Percentiles rank a stretch among this genome's conserved stretches.
These are phyloP conservation scores for Nicator chloris DNA, from an alignment of 2,113 vertebrate species.

Conservation along the genomic window DNA sequence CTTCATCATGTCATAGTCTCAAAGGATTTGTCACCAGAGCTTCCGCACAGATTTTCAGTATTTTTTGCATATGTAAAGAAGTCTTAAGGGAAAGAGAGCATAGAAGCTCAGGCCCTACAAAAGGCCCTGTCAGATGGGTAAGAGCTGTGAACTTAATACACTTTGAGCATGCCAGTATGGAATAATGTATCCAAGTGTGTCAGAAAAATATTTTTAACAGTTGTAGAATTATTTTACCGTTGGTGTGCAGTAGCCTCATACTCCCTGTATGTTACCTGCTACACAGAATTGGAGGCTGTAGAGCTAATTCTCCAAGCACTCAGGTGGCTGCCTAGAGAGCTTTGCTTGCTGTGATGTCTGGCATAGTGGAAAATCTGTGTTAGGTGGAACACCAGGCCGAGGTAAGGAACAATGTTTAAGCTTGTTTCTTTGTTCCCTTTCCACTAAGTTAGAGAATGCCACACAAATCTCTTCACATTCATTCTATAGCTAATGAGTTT, in stretches of 20 bases:
- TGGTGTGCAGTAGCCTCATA: neutral
- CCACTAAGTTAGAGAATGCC: neutral
- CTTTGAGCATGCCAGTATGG: neutral
- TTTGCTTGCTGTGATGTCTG: neutral
- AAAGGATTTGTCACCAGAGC: slow-evolving; percentile 49
- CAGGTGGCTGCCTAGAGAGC: neutral
- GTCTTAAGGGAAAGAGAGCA: slow-evolving; percentile 6
- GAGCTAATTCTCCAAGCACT: neutral
- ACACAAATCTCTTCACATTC: neutral
- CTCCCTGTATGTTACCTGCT: neutral
- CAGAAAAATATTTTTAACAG: neutral
- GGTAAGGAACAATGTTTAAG: neutral
- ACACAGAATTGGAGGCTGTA: neutral
- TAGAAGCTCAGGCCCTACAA: neutral
- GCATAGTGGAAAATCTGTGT: neutral
- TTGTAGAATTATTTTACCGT: neutral
- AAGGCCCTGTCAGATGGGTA: neutral
- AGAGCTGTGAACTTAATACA: neutral
- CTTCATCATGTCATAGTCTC: slow-evolving; percentile 22
- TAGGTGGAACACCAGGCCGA: neutral
- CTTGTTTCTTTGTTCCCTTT: neutral
- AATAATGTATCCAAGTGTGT: neutral
- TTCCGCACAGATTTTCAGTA: neutral
- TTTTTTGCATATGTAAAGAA: neutral
- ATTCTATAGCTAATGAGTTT: neutral